Base-by-base conservation (phyloP, 2,797 vertebrate genomes). In the Periophthalmus magnuspinnatus region DNA sequence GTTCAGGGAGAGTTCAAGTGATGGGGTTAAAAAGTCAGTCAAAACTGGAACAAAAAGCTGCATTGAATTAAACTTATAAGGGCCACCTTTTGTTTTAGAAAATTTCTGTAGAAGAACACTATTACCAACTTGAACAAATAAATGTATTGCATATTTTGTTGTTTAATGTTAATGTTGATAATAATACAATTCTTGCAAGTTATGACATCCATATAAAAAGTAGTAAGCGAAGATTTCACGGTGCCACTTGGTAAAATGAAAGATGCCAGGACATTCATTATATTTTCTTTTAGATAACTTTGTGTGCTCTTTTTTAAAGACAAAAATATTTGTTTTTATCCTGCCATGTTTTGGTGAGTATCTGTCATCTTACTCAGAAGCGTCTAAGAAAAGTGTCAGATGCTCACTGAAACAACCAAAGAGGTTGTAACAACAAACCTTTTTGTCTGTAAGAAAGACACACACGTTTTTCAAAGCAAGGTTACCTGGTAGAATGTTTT, bases 1-100 rank as follows among this genome's bases (percentile, higher is more conserved):
- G 90, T 85, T 91, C 90, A 61, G 1, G 13, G 28, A 77, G 78
- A 89, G 90, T 85, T 90, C 86, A 78, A 0, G 3, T 55, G 62
- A 69, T 68, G 48, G 65, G 62, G 65, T 38, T 24, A 66, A 54
- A 24, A 16, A 62, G 59, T 41, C 33, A 36, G 33, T 6, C 19
- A n/a, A 38, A n/a, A 38, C 36, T n/a, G 22, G 11, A 22, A 61
- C n/a, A n/a, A n/a, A n/a, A 41, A 38, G 5, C 34, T 1, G 19
- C n/a, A 41, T 19, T 2, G 33, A 60, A 61, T 38, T 3, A 3
- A 34, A 10, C 50, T 21, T 54, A 10, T 21, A 50, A 19, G 19
- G 48, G 6, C 22, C 21, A 22, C n/a, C 22, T 55, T n/a, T 55
- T 22, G 3, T 55, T 22, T 54, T n/a, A 54, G 21, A 24, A 56